Base-by-base conservation (phyloP, 2,113 vertebrate genomes). In the Psettodes erumei region DNA sequence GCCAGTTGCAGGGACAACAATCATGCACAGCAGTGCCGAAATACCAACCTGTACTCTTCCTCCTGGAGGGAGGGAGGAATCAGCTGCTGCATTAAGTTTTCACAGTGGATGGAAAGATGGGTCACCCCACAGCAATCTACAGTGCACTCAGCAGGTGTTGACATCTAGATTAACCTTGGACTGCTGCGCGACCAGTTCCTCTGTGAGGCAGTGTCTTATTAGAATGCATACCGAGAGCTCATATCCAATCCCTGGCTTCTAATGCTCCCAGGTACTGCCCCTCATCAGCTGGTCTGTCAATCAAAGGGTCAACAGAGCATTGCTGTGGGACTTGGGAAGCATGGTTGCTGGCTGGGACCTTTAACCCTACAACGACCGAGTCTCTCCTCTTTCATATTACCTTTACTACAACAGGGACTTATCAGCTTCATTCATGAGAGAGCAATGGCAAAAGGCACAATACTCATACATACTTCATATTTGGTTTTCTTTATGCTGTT, bases 121-220 rank as follows among this genome's bases (percentile, higher is more conserved):
- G 92, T 87, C 85, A 74, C 73, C 82, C 82, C 64, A 47, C 79
- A 85, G 88, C 85, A 81, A 85, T 79, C 61, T 61, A 47, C 79
- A 53, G 51, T 70, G 79, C 80, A 79, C 81, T 91, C 83, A 89
- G 87, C 91, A 87, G 82, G 83, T 83, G 79, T 71, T 89, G 88
- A 90, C 89, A 88, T 91, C 84, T 87, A 89, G 86, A 90, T 91
- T 91, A 91, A 92, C 90, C 88, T 86, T 76, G 75, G 81, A 77
- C 51, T 66, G 83, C 70, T 83, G 68, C 27, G 79, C 81, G 85
- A 70, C 69, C 67, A 43, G 63, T 74, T 82, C 75, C 81, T 83
- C 81, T 81, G 84, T 77, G 78, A 74, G 83, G 74, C 64, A 82
- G 40, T 60, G 75, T 83, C 86, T 84, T 64, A 87, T 90, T 88